phyloP scores from a whole-genome alignment of 2,888 invertebrate species.

The Hemithea aestivaria region DNA sequence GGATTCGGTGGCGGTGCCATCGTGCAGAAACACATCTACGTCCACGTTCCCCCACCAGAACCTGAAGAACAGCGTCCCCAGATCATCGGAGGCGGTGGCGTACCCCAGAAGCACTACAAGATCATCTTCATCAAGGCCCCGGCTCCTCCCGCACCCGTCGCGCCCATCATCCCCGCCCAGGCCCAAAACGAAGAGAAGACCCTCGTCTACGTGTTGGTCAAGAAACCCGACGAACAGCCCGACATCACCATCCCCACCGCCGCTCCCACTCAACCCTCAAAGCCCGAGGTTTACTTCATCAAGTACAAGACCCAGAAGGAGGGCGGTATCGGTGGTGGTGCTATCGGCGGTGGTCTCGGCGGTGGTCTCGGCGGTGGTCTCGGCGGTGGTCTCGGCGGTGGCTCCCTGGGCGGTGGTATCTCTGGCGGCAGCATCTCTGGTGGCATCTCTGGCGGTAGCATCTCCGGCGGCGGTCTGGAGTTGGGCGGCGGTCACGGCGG shows the following conservation, averaged over 20 bases:
- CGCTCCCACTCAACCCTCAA: slow-evolving; percentile 86
- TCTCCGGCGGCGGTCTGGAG: slow-evolving; percentile 28
- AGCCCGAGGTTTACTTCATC: slow-evolving; percentile 92
- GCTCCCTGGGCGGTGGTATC: slow-evolving; percentile 43
- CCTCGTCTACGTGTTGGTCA: slow-evolving; percentile 89
- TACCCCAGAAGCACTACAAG: slow-evolving; percentile 89
- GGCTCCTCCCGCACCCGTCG: slow-evolving; percentile 86
- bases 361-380: slow-evolving; percentile 32
- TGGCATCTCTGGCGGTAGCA: slow-evolving; percentile 33
- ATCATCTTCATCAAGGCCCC: slow-evolving; percentile 93
- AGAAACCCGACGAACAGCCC: slow-evolving; percentile 89
- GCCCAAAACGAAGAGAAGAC: slow-evolving; percentile 89
- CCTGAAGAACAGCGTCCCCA: slow-evolving; percentile 84
- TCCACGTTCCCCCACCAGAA: slow-evolving; percentile 90
- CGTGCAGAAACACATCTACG: slow-evolving; percentile 90
- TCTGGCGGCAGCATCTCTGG: slow-evolving; percentile 46
- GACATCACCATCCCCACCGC: slow-evolving; percentile 87
- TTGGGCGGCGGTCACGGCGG: slow-evolving; percentile 32
- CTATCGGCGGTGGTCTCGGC: slow-evolving; percentile 46
- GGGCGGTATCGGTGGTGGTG: slow-evolving; percentile 41
- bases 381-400: slow-evolving; percentile 41
- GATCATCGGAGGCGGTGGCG: slow-evolving; percentile 81
- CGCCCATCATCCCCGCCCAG: slow-evolving; percentile 85
- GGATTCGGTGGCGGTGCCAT: slow-evolving; percentile 72
- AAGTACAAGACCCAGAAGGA: slow-evolving; percentile 87